phyloP scores from a whole-genome alignment of 2,888 invertebrate genomes.

The Caenorhabditis sinica region DNA sequence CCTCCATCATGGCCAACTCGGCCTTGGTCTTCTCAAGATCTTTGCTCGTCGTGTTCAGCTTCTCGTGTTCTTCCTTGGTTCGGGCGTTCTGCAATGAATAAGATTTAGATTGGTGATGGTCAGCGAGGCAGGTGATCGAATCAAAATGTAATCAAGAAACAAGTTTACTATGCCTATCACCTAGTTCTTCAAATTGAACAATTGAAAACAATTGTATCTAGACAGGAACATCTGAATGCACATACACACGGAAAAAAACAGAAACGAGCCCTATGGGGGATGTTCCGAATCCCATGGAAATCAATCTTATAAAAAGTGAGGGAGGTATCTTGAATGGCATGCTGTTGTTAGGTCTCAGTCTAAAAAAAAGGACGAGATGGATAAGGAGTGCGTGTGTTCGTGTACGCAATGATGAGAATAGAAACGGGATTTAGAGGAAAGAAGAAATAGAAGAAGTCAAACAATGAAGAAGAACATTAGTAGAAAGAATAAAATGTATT shows the following conservation, averaged over 20 bases:
- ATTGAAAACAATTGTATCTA: conserved; percentile 21
- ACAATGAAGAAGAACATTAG: conserved; percentile 36
- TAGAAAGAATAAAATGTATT: conserved; percentile 20
- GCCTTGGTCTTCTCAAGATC: conserved; percentile 67
- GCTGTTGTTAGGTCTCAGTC: neutral
- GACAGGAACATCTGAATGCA: neutral
- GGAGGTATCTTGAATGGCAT: conserved; percentile 33
- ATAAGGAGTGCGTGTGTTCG: conserved; percentile 32
- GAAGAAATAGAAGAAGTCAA: conserved; percentile 22
- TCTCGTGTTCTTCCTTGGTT: conserved; percentile 63
- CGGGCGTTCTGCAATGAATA: conserved; percentile 45
- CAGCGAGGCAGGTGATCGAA: conserved; percentile 42
- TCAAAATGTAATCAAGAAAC: conserved; percentile 48
- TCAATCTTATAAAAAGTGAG: conserved; percentile 44
- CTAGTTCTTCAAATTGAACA: conserved; percentile 39
- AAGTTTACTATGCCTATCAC: conserved; percentile 43
- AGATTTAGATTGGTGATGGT: neutral
- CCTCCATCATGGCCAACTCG: conserved; percentile 66
- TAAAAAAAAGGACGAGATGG: conserved; percentile 31
- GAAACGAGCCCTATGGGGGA: conserved; percentile 13
- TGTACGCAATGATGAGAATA: neutral
- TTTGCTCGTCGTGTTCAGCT: conserved; percentile 50
- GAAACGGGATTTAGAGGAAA: conserved; percentile 38
- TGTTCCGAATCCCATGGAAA: conserved; percentile 31
- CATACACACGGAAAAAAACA: neutral